Conservation (phyloP, 2,888 invertebrate species). For the Daptonema setosum region DNA sequence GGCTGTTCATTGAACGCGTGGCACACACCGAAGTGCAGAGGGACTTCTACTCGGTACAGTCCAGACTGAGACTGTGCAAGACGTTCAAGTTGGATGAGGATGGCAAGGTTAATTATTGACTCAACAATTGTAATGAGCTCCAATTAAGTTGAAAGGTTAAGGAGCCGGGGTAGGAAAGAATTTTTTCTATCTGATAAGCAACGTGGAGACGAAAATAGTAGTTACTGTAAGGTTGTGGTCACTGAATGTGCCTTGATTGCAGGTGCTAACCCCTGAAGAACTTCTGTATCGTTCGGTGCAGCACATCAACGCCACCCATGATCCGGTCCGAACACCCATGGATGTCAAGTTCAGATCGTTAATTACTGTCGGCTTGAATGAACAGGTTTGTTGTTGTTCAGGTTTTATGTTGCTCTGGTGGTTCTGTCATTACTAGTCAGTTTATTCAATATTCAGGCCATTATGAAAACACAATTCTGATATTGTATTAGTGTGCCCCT, state of each 20-base stretch:
- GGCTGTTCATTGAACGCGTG: constrained; percentile 68
- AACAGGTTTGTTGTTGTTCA: too few species aligned
- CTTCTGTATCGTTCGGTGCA: constrained; percentile 56
- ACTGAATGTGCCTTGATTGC: too few species aligned
- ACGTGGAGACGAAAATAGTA: background rate
- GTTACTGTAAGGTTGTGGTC: background rate
- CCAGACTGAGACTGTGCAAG: constrained; percentile 81
- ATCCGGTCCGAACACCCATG: constrained; percentile 88
- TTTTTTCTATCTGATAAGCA: background rate
- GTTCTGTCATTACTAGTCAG: too few species aligned
- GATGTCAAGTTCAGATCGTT: constrained; percentile 67
- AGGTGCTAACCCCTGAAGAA: constrained; percentile 84
- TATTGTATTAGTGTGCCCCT: too few species aligned
- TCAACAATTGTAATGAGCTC: background rate
- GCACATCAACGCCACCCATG: constrained; percentile 79
- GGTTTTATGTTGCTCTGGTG: too few species aligned
- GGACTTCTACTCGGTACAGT: constrained; percentile 92
- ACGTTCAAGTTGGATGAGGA: constrained; percentile 91
- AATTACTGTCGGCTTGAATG: constrained; percentile 15
- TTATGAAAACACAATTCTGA: too few species aligned
- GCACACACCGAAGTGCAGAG: constrained; percentile 85
- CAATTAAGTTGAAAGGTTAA: background rate
- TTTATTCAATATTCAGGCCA: too few species aligned
- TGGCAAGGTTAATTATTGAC: constrained; percentile 49
- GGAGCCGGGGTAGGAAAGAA: background rate